Conservation (phyloP, 2,113 vertebrate genomes). For the Pteronura brasiliensis region DNA sequence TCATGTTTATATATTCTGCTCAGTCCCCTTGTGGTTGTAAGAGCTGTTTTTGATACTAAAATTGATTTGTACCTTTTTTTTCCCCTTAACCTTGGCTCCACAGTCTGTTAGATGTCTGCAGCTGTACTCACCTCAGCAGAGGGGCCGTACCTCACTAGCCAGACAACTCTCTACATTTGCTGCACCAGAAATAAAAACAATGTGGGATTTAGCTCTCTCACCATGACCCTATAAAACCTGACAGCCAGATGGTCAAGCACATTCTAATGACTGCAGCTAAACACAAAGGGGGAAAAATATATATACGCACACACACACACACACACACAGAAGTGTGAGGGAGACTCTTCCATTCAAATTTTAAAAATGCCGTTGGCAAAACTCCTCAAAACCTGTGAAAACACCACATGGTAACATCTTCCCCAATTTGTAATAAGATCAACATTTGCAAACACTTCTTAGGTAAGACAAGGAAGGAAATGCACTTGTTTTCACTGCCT, state of each 20-base stretch:
- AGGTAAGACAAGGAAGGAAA: constrained; percentile 39
- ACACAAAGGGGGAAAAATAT: neutral
- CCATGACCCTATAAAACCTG: neutral
- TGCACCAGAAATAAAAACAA: neutral
- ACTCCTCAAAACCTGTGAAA: neutral
- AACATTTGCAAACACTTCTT: neutral
- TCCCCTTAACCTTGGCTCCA: neutral
- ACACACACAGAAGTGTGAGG: neutral
- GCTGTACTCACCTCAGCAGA: neutral
- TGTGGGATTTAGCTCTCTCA: neutral
- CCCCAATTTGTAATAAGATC: neutral
- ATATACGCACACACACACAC: too few relatives aligned
- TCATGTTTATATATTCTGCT: constrained; percentile 37
- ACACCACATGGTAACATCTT: neutral
- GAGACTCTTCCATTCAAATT: neutral
- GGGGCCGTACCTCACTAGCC: neutral
- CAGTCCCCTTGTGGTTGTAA: constrained; percentile 24
- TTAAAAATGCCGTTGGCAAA: neutral
- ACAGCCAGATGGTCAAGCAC: neutral
- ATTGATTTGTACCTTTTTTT: constrained; percentile 36
- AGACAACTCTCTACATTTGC: neutral
- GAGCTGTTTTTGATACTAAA: constrained; percentile 48
- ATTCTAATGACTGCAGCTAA: neutral
- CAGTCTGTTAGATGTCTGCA: neutral
- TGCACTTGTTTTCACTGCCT: neutral